Base-by-base conservation (phyloP, 2,113 vertebrate species). In the Pagrus major region DNA sequence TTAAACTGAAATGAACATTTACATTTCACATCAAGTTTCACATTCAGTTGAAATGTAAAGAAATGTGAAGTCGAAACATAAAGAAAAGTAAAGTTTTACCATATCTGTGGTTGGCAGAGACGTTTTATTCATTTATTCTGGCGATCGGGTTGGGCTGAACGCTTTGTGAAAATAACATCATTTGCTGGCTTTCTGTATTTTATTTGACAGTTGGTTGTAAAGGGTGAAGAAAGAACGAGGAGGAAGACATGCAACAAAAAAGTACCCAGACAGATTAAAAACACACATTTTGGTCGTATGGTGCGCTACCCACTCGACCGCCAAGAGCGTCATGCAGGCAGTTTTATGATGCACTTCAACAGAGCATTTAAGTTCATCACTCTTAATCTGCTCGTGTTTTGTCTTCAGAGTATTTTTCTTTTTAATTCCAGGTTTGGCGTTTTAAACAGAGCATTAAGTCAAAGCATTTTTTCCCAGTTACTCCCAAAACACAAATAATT, bases 401-500 rank as follows among this genome's bases (percentile, higher is more conserved):
- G 66, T 76, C 79, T 86, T 68, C 44, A 16, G 18, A 4, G 10
- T 15, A 85, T 76, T 78, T 83, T 78, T 18, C 47, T 27, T 65
- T 49, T 15, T 59, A 78, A 71, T 67, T 83, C 66, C 81, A 60
- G 4, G 21, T 82, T 56, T 56, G 23, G 6, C 56, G 49, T 71
- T 81, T 78, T 51, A 77, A 84, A 51, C 27, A 1, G 12, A 72
- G 44, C 56, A 54, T 78, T 67, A 79, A 74, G 46, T 29, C 52
- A 68, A 61, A 71, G 12, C 35, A 60, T 83, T 21, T 61, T 54
- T 35, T 77, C 41, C 55, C 58, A 54, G 65, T 81, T 58, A 68
- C 66, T 76, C 27, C 68, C 18, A 73, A 85, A 88, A 88, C 59
- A 52, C 46, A 87, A 89, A 90, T 64, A 76, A 59, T 21, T 46